Evolutionary conservation across 2,888 invertebrate species (phyloP).

Genomic region (Dynastes hyllus): DNA sequence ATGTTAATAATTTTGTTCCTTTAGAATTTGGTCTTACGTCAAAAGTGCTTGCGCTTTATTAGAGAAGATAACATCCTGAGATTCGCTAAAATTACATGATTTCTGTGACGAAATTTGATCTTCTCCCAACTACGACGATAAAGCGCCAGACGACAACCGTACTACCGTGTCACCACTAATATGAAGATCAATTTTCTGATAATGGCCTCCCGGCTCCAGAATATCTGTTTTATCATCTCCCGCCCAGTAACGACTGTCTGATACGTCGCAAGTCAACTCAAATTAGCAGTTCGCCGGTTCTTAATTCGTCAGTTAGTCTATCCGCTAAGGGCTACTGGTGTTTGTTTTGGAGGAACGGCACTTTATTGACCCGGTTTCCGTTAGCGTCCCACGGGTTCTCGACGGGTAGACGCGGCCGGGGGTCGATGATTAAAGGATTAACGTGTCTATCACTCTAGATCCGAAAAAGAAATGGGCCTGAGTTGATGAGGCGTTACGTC

Average conservation of each 20-base stretch:
- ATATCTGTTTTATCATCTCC: conserved; percentile 14
- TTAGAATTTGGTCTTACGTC: no score
- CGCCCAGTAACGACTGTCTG: conserved; percentile 8
- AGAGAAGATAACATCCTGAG: neutral
- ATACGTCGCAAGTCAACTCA: conserved; percentile 17
- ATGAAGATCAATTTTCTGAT: conserved; percentile 29
- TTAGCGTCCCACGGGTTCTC: neutral
- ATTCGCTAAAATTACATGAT: neutral
- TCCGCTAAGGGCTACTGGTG: neutral
- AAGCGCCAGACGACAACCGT: neutral
- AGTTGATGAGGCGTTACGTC: conserved; percentile 22
- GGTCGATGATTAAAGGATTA: conserved; percentile 17
- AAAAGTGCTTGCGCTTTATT: neutral
- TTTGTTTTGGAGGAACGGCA: neutral
- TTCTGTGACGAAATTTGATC: neutral
- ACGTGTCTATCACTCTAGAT: conserved; percentile 14
- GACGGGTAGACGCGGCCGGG: neutral
- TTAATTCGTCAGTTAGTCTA: neutral
- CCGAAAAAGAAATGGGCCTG: neutral
- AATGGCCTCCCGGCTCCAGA: neutral
- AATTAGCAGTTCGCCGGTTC: conserved; percentile 9
- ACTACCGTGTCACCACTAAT: conserved; percentile 8
- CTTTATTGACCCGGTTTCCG: conserved; percentile 7
- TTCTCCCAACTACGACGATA: neutral
- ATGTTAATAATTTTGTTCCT: no score